These are phyloP conservation scores for Centruroides vittatus DNA, from an alignment of 1,140 invertebrate genomes.

Conservation along the genomic window DNA sequence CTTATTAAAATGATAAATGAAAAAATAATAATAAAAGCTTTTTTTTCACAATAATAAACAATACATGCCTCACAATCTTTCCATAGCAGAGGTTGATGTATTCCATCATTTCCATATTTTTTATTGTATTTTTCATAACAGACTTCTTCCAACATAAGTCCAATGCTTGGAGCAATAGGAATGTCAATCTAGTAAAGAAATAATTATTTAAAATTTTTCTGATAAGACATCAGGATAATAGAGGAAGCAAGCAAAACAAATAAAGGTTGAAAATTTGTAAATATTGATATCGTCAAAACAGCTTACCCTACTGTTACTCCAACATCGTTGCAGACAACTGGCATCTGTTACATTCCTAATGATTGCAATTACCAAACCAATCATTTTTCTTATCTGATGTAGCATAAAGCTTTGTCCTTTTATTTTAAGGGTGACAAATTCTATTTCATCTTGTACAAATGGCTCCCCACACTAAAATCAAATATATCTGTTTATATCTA, in stretches of 20 bases:
- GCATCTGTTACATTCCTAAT: constrained; percentile 50
- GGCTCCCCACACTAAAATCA: constrained; percentile 52
- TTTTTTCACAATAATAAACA: background rate
- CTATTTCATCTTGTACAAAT: constrained; percentile 61
- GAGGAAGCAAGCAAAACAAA: too few species aligned
- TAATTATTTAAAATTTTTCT: too few species aligned
- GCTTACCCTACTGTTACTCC: constrained; percentile 37
- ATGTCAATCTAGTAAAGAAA: constrained; percentile 51
- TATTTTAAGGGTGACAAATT: constrained; percentile 74
- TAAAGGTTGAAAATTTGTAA: too few species aligned
- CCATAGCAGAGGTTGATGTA: constrained; percentile 77
- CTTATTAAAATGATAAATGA: background rate
- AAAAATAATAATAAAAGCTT: background rate
- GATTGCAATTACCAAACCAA: constrained; percentile 63
- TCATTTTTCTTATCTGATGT: constrained; percentile 98
- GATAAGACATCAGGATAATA: too few species aligned
- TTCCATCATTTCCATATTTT: constrained; percentile 64
- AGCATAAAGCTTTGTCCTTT: constrained; percentile 98
- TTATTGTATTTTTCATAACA: constrained; percentile 84
- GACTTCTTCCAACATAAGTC: constrained; percentile 75
- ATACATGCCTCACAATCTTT: constrained; percentile 30
- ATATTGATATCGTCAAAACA: background rate
- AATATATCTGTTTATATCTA: background rate
- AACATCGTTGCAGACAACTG: constrained; percentile 47
- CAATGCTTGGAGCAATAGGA: constrained; percentile 83